Evolutionary conservation across 2,113 vertebrate species (phyloP).

Genomic region (Motacilla tschutschensis): DNA sequence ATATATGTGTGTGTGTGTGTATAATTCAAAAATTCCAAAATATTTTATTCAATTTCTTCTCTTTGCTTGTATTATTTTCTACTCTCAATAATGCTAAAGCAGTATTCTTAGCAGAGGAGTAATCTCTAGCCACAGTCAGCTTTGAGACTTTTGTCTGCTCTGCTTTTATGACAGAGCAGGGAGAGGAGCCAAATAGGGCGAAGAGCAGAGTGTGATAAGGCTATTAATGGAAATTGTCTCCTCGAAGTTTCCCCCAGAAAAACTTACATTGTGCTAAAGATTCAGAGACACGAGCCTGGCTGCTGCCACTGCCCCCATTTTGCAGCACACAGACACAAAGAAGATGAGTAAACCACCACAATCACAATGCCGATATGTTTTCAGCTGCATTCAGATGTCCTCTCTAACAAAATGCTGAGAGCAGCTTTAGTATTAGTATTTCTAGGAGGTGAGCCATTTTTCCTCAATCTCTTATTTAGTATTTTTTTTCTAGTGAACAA

Average conservation of each 20-base stretch:
- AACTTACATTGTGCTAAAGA: neutral
- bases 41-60: neutral
- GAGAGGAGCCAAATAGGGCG: neutral
- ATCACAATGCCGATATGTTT: neutral
- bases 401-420: neutral
- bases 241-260: neutral
- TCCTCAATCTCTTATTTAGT: neutral
- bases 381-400: neutral
- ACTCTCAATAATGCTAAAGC: neutral
- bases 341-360: neutral
- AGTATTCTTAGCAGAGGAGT: neutral
- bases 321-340: neutral
- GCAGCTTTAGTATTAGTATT: neutral
- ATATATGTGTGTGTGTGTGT: too few species aligned
- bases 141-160: neutral
- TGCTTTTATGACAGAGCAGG: neutral
- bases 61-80: neutral
- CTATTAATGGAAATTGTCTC: neutral
- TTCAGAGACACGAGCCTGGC: neutral
- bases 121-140: neutral
- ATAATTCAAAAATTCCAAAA: neutral
- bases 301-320: neutral
- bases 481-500: neutral
- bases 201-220: neutral
- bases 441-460: neutral